Evolutionary conservation across 2,797 vertebrate genomes (phyloP).

Genomic region (Pangasius djambal): DNA sequence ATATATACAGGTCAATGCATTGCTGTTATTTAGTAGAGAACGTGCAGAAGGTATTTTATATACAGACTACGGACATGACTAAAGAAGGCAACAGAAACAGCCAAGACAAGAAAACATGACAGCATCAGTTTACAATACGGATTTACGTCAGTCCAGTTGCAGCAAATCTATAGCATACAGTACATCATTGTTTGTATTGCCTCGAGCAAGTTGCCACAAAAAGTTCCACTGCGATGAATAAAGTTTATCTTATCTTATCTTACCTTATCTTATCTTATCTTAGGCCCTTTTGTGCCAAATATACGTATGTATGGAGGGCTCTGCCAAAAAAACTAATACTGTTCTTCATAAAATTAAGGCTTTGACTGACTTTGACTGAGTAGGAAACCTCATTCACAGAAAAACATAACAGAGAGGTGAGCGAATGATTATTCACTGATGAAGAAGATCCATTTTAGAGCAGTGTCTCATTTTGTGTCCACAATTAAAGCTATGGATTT

Average conservation of each 20-base stretch:
- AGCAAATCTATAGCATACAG: neutral
- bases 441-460: neutral
- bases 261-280: neutral
- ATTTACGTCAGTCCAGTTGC: neutral
- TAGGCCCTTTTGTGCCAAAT: neutral
- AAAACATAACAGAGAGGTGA: neutral
- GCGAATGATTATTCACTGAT: neutral
- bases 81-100: neutral
- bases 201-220: neutral
- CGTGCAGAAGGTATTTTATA: neutral
- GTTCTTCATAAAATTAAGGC: neutral
- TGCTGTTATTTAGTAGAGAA: neutral
- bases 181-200: neutral
- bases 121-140: no score
- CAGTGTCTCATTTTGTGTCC: neutral
- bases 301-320: neutral
- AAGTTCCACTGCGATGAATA: neutral
- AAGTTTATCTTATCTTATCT: neutral
- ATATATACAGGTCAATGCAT: neutral
- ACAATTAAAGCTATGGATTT: neutral
- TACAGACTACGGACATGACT: neutral
- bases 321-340: neutral
- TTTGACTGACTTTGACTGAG: no score
- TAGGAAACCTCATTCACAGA: neutral
- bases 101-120: neutral